These are phyloP conservation scores for Heteromormyrus szaboi DNA, from an alignment of 2,797 vertebrate genomes.

Conservation along the genomic window DNA sequence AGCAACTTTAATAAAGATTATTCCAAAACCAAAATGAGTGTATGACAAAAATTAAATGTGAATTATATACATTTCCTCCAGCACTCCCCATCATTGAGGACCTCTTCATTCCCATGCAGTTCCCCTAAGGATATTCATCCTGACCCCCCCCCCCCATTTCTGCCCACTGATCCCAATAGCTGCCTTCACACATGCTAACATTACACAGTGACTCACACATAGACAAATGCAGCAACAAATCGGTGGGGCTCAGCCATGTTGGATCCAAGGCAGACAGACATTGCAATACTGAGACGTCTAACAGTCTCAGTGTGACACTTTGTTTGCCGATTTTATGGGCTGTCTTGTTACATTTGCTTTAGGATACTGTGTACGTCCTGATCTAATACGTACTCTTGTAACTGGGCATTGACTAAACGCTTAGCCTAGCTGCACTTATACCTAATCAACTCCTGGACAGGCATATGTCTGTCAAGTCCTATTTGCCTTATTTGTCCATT, in stretches of 20 bases:
- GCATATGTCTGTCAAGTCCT: background rate
- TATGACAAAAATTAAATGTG: background rate
- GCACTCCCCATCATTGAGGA: background rate
- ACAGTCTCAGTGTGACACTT: background rate
- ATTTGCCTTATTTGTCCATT: background rate
- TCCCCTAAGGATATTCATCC: background rate
- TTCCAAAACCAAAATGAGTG: background rate
- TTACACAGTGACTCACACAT: background rate
- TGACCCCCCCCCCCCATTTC: background rate
- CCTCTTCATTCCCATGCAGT: background rate
- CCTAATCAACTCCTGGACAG: background rate
- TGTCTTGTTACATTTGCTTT: background rate
- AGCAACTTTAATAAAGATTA: background rate
- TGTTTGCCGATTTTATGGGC: background rate
- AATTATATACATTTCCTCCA: background rate
- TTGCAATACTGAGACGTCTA: background rate
- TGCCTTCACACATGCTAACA: background rate
- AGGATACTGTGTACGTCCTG: background rate
- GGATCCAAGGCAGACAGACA: background rate
- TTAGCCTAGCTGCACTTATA: background rate
- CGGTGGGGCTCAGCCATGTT: background rate
- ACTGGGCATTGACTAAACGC: background rate
- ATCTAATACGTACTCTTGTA: background rate
- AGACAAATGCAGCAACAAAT: background rate
- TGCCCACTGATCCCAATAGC: background rate